A percentile compares a stretch with the other conserved stretches of the same genome.
Conservation (phyloP, 2,888 invertebrate species). For the Luperina testacea region DNA sequence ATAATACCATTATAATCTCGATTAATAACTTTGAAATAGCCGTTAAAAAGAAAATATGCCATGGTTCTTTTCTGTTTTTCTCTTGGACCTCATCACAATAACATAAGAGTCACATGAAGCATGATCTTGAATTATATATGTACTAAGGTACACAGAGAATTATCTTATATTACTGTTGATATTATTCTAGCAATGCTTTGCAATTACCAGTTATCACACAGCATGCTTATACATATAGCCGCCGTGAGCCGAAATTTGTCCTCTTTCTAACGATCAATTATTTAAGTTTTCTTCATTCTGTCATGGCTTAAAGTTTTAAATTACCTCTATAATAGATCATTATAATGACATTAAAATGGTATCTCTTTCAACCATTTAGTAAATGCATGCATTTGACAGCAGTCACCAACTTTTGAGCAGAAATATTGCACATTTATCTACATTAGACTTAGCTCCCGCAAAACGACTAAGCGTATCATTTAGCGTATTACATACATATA, state of each 20-base stretch:
- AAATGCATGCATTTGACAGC: background rate
- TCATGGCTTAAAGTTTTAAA: conserved; percentile 7
- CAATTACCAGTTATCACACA: conserved; percentile 8
- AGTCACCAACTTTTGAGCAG: conserved; percentile 61
- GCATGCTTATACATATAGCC: conserved; percentile 5
- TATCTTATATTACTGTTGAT: conserved; percentile 8
- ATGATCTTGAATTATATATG: background rate
- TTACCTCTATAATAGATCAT: background rate
- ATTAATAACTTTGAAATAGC: background rate
- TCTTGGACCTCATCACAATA: background rate
- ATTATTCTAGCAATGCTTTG: conserved; percentile 38
- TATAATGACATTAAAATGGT: background rate
- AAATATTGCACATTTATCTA: conserved; percentile 46
- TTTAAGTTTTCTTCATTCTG: background rate
- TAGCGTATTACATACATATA: conserved; percentile 35
- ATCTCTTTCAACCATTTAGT: conserved; percentile 2
- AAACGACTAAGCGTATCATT: conserved; percentile 42
- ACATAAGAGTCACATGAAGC: background rate
- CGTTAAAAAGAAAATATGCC: background rate
- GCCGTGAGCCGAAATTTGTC: background rate
- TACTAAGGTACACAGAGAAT: background rate
- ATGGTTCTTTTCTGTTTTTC: background rate
- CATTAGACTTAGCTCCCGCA: conserved; percentile 15
- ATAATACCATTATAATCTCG: conserved; percentile 1
- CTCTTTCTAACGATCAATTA: background rate